These are phyloP conservation scores for Eristalis pertinax DNA, from an alignment of 2,888 invertebrate genomes.

Conservation along the genomic window DNA sequence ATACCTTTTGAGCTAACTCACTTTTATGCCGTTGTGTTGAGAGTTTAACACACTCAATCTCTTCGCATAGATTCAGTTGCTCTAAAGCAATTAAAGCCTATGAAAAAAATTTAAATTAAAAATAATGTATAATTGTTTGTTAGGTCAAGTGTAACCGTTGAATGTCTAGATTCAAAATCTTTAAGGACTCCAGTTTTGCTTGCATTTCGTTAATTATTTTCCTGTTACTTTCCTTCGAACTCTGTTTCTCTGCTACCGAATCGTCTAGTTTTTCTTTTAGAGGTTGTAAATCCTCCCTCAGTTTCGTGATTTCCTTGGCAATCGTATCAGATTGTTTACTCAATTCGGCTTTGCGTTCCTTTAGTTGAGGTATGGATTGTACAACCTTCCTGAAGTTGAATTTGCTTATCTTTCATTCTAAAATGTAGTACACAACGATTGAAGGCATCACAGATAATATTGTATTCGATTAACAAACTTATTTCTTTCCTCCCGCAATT, in stretches of 20 bases:
- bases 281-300: conserved; percentile 82
- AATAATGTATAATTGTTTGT: not conserved
- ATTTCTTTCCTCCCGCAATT: conserved; percentile 78
- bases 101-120: not conserved
- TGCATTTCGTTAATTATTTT: conserved; percentile 75
- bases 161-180: conserved; percentile 78
- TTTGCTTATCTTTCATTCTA: conserved; percentile 85
- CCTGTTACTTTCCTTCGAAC: conserved; percentile 76
- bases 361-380: conserved; percentile 81
- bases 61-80: conserved; percentile 83
- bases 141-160: conserved; percentile 81
- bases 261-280: conserved; percentile 75
- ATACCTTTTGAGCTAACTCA: conserved; percentile 74
- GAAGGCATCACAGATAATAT: not conserved
- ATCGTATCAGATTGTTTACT: conserved; percentile 75
- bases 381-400: conserved; percentile 86
- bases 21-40: conserved; percentile 82
- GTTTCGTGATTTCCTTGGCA: conserved; percentile 78
- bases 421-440: not conserved
- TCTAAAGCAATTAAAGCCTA: conserved; percentile 83
- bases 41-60: conserved; percentile 83
- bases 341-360: conserved; percentile 76
- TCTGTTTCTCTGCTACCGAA: conserved; percentile 80
- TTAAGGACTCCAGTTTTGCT: conserved; percentile 75
- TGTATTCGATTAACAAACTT: conserved; percentile 72